A percentile compares a stretch with the other conserved stretches of the same genome.
phyloP scores from a whole-genome alignment of 2,797 vertebrate species.

The Chaetophractus vellerosus region DNA sequence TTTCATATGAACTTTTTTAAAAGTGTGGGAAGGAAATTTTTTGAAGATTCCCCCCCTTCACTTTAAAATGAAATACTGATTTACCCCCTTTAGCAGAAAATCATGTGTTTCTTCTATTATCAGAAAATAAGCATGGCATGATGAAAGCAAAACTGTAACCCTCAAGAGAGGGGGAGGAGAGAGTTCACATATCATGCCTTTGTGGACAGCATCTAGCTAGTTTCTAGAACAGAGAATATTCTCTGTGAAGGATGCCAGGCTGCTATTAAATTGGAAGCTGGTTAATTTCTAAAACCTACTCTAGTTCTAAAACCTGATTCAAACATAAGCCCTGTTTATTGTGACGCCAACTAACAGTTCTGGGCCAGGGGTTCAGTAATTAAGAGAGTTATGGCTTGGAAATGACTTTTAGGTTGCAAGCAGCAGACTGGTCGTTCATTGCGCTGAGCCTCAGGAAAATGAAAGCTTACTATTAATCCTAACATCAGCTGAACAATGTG shows the following conservation, averaged over 20 bases:
- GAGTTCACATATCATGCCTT: background rate
- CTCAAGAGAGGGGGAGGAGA: background rate
- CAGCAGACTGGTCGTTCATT: background rate
- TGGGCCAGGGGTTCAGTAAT: background rate
- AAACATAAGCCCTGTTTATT: background rate
- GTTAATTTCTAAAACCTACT: background rate
- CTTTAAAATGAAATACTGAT: constrained; percentile 44
- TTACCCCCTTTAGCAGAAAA: background rate
- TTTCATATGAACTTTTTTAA: constrained; percentile 22
- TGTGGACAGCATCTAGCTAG: background rate
- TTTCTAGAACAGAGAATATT: background rate
- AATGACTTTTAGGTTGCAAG: background rate
- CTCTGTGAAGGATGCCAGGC: background rate
- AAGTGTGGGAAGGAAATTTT: constrained; percentile 2
- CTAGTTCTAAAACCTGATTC: background rate
- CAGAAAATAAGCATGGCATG: constrained; percentile 47
- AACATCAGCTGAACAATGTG: background rate
- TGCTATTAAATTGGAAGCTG: background rate
- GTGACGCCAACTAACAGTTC: background rate
- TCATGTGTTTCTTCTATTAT: constrained; percentile 53
- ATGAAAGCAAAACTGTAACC: background rate
- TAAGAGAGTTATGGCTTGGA: background rate
- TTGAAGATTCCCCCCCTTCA: background rate
- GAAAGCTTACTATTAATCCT: background rate
- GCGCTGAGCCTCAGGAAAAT: constrained; percentile 30